These are phyloP conservation scores for Sepioteuthis lessoniana DNA, from an alignment of 2,888 invertebrate genomes.

Conservation along the genomic window DNA sequence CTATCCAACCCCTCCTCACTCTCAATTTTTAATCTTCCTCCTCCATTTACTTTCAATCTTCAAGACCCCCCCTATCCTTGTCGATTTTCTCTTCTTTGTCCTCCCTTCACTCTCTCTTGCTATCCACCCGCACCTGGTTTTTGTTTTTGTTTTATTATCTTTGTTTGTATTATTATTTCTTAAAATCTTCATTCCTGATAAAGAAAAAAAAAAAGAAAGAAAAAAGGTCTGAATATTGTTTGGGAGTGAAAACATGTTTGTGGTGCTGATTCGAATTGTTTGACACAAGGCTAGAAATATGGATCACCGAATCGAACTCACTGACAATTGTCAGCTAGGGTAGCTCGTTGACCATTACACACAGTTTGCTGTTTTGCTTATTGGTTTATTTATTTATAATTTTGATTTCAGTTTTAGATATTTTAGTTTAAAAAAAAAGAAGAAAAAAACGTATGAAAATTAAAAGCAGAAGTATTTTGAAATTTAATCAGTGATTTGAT, in stretches of 20 bases:
- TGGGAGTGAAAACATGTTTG: neutral
- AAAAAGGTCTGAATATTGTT: too few species aligned
- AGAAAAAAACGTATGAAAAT: too few species aligned
- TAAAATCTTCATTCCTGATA: neutral
- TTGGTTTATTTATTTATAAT: neutral
- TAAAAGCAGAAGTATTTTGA: too few species aligned
- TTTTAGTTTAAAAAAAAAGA: too few species aligned
- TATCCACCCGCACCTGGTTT: neutral
- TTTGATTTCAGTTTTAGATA: too few species aligned
- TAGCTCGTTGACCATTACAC: too few species aligned
- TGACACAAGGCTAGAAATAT: too few species aligned
- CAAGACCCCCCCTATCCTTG: neutral
- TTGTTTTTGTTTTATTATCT: neutral
- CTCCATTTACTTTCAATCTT: neutral
- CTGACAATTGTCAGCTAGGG: too few species aligned
- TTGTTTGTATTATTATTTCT: too few species aligned
- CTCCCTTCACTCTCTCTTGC: neutral
- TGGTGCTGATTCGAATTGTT: neutral
- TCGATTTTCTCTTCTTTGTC: neutral
- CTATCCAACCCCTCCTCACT: neutral
- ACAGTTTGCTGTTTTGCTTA: neutral
- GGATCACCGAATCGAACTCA: too few species aligned
- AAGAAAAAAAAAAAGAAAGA: neutral
- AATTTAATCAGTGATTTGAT: too few species aligned
- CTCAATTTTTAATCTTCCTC: neutral